Evolutionary conservation across 2,888 invertebrate species (phyloP).

Genomic region (Agonopterix heracliana): DNA sequence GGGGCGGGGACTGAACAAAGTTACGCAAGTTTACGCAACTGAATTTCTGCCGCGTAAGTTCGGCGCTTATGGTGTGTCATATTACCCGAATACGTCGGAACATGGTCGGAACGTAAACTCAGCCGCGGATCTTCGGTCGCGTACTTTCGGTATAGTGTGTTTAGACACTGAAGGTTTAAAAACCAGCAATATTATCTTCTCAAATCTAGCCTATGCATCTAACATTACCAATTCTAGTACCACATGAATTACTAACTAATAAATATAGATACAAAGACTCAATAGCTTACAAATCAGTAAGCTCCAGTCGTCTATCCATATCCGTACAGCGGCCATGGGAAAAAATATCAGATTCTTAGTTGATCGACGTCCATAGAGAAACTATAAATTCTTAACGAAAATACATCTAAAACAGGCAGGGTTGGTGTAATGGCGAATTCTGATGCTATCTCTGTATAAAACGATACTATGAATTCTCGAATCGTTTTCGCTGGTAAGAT

Average conservation of each 20-base stretch:
- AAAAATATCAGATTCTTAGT: slow-evolving; percentile 16
- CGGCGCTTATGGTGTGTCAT: too few relatives aligned
- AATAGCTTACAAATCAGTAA: slow-evolving; percentile 24
- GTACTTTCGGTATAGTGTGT: too few relatives aligned
- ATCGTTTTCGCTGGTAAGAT: background rate
- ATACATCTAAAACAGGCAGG: slow-evolving; percentile 19
- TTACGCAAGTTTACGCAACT: too few relatives aligned
- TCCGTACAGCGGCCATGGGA: slow-evolving; percentile 15
- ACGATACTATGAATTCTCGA: background rate
- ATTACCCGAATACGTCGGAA: too few relatives aligned
- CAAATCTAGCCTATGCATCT: background rate
- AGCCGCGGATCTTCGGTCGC: too few relatives aligned
- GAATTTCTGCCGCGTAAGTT: too few relatives aligned
- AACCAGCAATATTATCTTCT: too few relatives aligned
- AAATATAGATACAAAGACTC: slow-evolving; percentile 21
- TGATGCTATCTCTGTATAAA: slow-evolving; percentile 14
- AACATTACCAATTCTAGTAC: slow-evolving; percentile 7
- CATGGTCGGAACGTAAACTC: too few relatives aligned
- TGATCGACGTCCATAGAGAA: slow-evolving; percentile 21
- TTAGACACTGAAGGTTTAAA: too few relatives aligned
- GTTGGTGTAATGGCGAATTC: slow-evolving; percentile 8
- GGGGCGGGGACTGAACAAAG: too few relatives aligned
- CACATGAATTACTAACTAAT: slow-evolving; percentile 1
- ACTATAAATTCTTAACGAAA: slow-evolving; percentile 33
- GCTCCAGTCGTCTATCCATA: slow-evolving; percentile 15